phyloP scores from a whole-genome alignment of 1,140 invertebrate species.

The Aphis craccivora region DNA sequence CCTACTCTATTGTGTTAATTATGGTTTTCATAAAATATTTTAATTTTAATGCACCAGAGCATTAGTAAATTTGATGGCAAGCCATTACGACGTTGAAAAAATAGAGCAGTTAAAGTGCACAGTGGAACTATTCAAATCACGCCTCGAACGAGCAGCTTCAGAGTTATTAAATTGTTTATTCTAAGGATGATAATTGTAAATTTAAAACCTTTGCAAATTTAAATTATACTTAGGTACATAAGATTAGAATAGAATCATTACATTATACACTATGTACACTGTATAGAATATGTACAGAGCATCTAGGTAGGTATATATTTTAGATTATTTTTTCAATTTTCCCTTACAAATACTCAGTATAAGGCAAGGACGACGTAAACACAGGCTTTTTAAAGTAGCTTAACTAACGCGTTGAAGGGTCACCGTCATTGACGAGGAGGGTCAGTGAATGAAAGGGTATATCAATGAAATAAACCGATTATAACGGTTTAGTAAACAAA shows the following conservation, averaged over 20 bases:
- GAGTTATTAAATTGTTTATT: too few species aligned
- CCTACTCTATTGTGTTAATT: too few species aligned
- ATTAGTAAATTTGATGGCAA: too few species aligned
- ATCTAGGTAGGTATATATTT: neutral
- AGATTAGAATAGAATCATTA: neutral
- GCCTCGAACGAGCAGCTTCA: too few species aligned
- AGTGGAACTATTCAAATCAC: too few species aligned
- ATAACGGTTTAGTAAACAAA: conserved; percentile 50
- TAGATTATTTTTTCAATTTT: neutral
- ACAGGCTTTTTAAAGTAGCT: conserved; percentile 17
- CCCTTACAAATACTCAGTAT: neutral
- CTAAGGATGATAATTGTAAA: too few species aligned
- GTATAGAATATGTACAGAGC: neutral
- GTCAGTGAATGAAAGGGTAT: neutral
- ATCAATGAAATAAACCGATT: conserved; percentile 54
- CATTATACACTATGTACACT: neutral
- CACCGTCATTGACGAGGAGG: neutral
- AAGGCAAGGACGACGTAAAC: neutral
- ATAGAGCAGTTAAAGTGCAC: too few species aligned
- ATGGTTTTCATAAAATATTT: too few species aligned
- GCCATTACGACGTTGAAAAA: too few species aligned
- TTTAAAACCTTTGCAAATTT: too few species aligned
- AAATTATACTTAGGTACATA: too few species aligned
- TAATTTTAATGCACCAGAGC: too few species aligned
- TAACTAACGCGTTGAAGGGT: conserved; percentile 14